Evolutionary conservation across 2,888 invertebrate species (phyloP), one percentile per base, ranked within the genome.

Genomic region (Mythimna pallens): DNA sequence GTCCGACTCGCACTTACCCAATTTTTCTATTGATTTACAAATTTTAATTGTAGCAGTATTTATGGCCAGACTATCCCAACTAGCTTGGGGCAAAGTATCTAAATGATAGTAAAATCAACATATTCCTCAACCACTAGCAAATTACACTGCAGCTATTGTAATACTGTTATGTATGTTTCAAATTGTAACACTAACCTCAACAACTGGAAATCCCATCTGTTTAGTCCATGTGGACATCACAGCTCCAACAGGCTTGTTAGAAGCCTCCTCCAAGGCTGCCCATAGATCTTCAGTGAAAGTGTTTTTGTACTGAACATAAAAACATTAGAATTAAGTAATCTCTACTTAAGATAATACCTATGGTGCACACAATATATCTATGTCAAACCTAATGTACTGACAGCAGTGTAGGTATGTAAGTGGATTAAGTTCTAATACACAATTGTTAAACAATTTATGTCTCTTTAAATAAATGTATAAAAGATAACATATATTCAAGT

Each of bases 211-310:
- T 57, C 99, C 99, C 97, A 98, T 98, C 90, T 99, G 98, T 90
- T 98, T 98, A 0, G 99, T 99, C 99, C 99, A 99, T 30, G 98
- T 98, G 10, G 98, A 98, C 99, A 99, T 99, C 12, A 99, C 98
- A 63, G 97, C 97, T 1, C 97, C 98, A 1, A 99, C 98, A 5
- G 99, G 99, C 92, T 99, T 99, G 30, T 98, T 97, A 84, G 99
- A 99, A 2, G 98, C 98, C 90, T 98, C 98, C 88, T 98, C 98
- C 80, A 99, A 96, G 0, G 99, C 98, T 1, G 97, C 97, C 99
- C 99, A 99, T 86, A 99, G 96, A 93, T 99, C 99, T 92, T 98
- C 98, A 0, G 99, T 99, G 87, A 98, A 97, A 2, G 99, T 98
- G 92, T 99, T 99, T 87, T 97, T 97, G 93, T 99, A 99, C 95